A percentile compares a stretch with the other conserved stretches of the same genome.
Evolutionary conservation across 2,797 vertebrate species (phyloP).

Genomic region (Smutsia temminckii): DNA sequence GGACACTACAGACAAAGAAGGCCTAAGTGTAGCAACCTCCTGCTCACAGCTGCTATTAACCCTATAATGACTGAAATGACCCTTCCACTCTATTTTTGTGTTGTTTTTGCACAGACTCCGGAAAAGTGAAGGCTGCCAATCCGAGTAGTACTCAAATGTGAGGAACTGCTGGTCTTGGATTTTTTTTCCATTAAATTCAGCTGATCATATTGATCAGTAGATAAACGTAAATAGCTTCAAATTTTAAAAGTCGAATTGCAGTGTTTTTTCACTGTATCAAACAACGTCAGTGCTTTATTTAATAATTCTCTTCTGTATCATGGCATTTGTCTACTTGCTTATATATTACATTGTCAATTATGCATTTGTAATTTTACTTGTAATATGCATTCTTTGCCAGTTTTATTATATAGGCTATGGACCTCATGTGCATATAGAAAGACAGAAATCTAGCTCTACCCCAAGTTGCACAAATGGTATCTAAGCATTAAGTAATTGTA

Average conservation of each 20-base stretch:
- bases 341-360: slow-evolving; percentile 93
- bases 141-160: slow-evolving; percentile 90
- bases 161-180: slow-evolving; percentile 91
- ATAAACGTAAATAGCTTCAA: slow-evolving; percentile 92
- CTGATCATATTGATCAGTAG: slow-evolving; percentile 99
- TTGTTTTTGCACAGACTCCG: slow-evolving; percentile 91
- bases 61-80: slow-evolving; percentile 88
- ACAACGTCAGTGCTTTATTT: slow-evolving; percentile 93
- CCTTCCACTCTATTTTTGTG: slow-evolving; percentile 85
- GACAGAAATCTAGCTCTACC: slow-evolving; percentile 90
- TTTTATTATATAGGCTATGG: slow-evolving; percentile 92
- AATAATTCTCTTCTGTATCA: slow-evolving; percentile 89
- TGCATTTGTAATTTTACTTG: slow-evolving; percentile 95
- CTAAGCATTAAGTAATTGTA: slow-evolving; percentile 97
- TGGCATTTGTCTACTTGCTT: slow-evolving; percentile 91
- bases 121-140: slow-evolving; percentile 94
- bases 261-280: slow-evolving; percentile 97
- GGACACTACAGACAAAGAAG: slow-evolving; percentile 85
- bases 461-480: slow-evolving; percentile 96
- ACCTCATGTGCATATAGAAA: slow-evolving; percentile 94
- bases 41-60: slow-evolving; percentile 88
- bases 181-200: slow-evolving; percentile 91
- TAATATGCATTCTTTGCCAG: slow-evolving; percentile 94
- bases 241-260: slow-evolving; percentile 91
- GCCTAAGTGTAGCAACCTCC: slow-evolving; percentile 82